Evolutionary conservation across 2,797 vertebrate genomes (phyloP).

Genomic region (Cetoscarus ocellatus): DNA sequence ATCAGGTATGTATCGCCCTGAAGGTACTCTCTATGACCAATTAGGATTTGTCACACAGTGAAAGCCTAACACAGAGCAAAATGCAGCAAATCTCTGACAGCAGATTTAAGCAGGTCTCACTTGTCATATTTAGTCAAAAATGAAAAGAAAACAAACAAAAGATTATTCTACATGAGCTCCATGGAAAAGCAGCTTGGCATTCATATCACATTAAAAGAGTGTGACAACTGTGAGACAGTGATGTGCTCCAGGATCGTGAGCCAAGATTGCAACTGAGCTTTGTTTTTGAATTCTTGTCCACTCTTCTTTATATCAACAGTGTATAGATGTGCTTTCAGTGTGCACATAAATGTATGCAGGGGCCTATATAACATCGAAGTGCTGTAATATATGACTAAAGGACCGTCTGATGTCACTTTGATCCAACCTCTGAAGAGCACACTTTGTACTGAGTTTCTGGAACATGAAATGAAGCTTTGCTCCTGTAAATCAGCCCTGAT

Average conservation of each 20-base stretch:
- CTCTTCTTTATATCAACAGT: not conserved
- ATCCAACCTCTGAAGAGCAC: slow-evolving; percentile 9
- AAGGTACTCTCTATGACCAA: slow-evolving; percentile 83
- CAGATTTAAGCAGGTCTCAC: slow-evolving; percentile 73
- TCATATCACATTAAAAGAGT: slow-evolving; percentile 53
- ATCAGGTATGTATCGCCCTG: slow-evolving; percentile 82
- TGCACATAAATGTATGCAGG: not conserved
- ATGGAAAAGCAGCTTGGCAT: slow-evolving; percentile 67
- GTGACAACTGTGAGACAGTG: slow-evolving; percentile 61
- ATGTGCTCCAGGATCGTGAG: slow-evolving; percentile 43
- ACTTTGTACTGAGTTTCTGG: slow-evolving; percentile 11
- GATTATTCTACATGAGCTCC: slow-evolving; percentile 56
- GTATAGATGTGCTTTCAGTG: not conserved
- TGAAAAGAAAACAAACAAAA: slow-evolving; percentile 77
- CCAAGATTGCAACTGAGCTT: slow-evolving; percentile 45
- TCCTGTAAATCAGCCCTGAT: not conserved
- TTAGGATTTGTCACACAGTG: slow-evolving; percentile 84
- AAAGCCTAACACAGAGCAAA: slow-evolving; percentile 71
- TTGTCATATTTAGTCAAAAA: slow-evolving; percentile 78
- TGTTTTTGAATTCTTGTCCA: slow-evolving; percentile 6
- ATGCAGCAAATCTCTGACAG: slow-evolving; percentile 71
- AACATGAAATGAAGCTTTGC: slow-evolving; percentile 10
- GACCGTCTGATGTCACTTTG: slow-evolving; percentile 25
- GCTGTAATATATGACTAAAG: slow-evolving; percentile 6
- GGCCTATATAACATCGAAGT: not conserved